Evolutionary conservation across 2,113 vertebrate genomes (phyloP).

Genomic region (Sterrhoptilus dennistouni): DNA sequence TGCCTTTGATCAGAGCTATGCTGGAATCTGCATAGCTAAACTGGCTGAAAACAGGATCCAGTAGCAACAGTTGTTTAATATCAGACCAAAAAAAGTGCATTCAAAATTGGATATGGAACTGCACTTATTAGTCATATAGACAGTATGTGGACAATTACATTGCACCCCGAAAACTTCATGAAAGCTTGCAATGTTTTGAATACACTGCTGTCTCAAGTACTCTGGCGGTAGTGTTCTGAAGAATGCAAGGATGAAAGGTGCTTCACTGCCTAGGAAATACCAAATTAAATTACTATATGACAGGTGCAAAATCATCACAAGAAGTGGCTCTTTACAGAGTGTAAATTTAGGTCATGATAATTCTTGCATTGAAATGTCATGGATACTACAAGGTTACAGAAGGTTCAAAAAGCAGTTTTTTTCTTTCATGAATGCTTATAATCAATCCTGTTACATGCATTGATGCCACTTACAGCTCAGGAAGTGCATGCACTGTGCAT

Average conservation of each 20-base stretch:
- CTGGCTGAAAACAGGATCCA: not conserved
- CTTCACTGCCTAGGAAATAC: not conserved
- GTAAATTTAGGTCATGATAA: not conserved
- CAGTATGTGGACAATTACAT: not conserved
- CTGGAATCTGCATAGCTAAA: not conserved
- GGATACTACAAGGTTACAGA: not conserved
- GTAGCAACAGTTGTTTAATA: not conserved
- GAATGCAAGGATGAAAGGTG: not conserved
- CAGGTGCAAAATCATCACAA: not conserved
- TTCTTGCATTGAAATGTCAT: not conserved
- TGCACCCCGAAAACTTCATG: not conserved
- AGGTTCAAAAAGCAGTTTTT: not conserved
- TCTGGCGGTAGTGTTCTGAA: not conserved
- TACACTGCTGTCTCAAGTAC: not conserved
- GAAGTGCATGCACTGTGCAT: not conserved
- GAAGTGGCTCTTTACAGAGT: not conserved
- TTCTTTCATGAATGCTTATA: not conserved
- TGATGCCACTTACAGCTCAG: not conserved
- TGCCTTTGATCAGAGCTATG: slow-evolving; percentile 43
- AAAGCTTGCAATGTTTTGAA: not conserved
- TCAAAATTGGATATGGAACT: not conserved
- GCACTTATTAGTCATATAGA: not conserved
- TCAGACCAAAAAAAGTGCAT: not conserved
- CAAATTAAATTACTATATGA: not conserved
- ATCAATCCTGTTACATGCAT: not conserved